phyloP scores from a whole-genome alignment of 2,888 invertebrate species.

The Spisula subtruncata region DNA sequence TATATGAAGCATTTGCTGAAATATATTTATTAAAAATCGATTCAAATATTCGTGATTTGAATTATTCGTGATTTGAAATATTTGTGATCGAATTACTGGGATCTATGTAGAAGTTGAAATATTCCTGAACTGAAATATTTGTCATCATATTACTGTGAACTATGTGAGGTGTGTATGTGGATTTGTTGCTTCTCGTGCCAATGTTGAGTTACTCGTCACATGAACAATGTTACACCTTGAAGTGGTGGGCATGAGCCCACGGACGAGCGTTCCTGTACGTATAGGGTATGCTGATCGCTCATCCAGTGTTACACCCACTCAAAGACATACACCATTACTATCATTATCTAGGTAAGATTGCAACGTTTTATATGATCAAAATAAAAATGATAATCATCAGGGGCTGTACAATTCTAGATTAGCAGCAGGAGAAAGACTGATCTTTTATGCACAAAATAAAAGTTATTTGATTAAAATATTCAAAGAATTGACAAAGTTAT shows the following conservation, averaged over 20 bases:
- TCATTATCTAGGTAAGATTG: conserved; percentile 68
- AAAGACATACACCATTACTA: conserved; percentile 65
- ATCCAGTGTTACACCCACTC: conserved; percentile 67
- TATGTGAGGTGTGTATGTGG: conserved; percentile 34
- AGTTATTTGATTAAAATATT: too few species aligned
- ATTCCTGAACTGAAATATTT: background rate
- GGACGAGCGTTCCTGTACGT: conserved; percentile 67
- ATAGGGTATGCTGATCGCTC: conserved; percentile 71
- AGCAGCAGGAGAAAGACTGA: too few species aligned
- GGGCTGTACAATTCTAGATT: too few species aligned
- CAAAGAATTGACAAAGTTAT: too few species aligned
- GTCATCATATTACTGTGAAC: background rate
- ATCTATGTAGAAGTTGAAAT: conserved; percentile 39
- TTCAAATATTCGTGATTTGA: too few species aligned
- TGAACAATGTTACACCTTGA: conserved; percentile 72
- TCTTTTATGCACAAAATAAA: too few species aligned
- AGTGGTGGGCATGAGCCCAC: conserved; percentile 73
- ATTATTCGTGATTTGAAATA: background rate
- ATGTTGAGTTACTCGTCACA: background rate
- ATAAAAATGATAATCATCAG: too few species aligned
- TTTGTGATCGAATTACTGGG: background rate
- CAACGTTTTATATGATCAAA: too few species aligned
- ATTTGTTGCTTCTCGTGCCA: conserved; percentile 19
- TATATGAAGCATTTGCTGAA: too few species aligned
- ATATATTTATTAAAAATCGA: too few species aligned